Evolutionary conservation across 2,113 vertebrate genomes (phyloP).

Genomic region (Daboia siamensis): DNA sequence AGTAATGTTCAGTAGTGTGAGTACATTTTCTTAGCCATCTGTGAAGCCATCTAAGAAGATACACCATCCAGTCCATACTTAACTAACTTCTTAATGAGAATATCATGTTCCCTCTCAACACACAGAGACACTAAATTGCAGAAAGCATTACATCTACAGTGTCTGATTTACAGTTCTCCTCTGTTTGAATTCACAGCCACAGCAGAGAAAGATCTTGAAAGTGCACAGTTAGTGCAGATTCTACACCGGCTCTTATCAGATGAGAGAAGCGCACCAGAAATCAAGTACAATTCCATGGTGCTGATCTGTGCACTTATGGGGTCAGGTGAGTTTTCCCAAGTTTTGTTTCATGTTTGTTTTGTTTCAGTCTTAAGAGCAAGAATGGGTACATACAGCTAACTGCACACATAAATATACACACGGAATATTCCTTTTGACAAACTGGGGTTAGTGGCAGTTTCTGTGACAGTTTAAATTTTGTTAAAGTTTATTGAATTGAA

Average conservation of each 20-base stretch:
- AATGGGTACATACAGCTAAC: neutral
- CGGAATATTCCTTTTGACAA: neutral
- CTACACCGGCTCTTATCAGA: constrained; percentile 93
- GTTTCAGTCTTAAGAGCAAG: neutral
- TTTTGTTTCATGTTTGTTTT: neutral
- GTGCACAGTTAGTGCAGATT: constrained; percentile 86
- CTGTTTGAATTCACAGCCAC: constrained; percentile 72
- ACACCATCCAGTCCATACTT: neutral
- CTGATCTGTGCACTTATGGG: constrained; percentile 93
- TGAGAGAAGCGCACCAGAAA: constrained; percentile 93
- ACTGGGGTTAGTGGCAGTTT: neutral
- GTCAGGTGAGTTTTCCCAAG: constrained; percentile 78
- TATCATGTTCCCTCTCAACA: neutral
- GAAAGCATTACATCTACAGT: neutral
- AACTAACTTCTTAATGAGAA: neutral
- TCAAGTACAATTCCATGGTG: constrained; percentile 98
- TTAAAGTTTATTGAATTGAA: neutral
- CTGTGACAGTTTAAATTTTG: neutral
- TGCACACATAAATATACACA: neutral
- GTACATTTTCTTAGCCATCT: neutral
- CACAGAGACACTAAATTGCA: neutral
- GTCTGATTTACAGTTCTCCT: constrained; percentile 28
- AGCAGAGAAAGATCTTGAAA: constrained; percentile 93
- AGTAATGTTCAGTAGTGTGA: neutral
- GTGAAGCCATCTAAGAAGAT: neutral